A percentile compares a stretch with the other conserved stretches of the same genome.
Evolutionary conservation across 2,113 vertebrate species (phyloP).

Genomic region (Solea solea): DNA sequence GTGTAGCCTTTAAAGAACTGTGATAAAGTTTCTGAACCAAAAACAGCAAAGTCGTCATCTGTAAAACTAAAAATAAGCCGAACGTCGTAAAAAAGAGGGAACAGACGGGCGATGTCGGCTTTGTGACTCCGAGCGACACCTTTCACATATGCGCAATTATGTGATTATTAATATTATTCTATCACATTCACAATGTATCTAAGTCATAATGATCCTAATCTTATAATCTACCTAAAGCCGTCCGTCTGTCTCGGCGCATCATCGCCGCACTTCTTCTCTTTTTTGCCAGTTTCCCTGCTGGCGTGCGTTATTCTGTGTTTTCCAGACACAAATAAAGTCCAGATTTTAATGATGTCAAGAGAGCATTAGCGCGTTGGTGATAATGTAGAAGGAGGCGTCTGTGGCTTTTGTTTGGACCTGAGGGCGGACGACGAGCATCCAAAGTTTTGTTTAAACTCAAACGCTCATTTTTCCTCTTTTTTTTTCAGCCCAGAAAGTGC

Average conservation of each 20-base stretch:
- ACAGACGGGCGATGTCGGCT: too few species aligned
- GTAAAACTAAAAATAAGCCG: too few species aligned
- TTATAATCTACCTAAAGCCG: neutral
- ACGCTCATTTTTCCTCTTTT: slow-evolving; percentile 28
- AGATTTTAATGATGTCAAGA: slow-evolving; percentile 35
- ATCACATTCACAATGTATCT: neutral
- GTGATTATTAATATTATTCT: neutral
- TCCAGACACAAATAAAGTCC: slow-evolving; percentile 21
- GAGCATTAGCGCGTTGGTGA: slow-evolving; percentile 5
- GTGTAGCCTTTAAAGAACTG: too few species aligned
- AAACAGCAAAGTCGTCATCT: too few species aligned
- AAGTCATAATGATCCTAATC: neutral
- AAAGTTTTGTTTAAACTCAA: slow-evolving; percentile 35
- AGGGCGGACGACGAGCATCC: slow-evolving; percentile 30
- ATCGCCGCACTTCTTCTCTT: neutral
- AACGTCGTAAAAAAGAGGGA: too few species aligned
- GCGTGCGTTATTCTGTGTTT: neutral
- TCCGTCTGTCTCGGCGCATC: neutral
- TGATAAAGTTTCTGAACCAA: too few species aligned
- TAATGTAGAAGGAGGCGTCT: slow-evolving; percentile 11
- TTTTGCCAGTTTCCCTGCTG: neutral
- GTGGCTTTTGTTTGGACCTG: slow-evolving; percentile 29
- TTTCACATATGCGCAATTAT: neutral
- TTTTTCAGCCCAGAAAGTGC: slow-evolving; percentile 28
- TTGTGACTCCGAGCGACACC: neutral